Evolutionary conservation across 2,797 vertebrate genomes (phyloP), one percentile per base, ranked within the genome.

Genomic region (Craterocephalus amniculus): DNA sequence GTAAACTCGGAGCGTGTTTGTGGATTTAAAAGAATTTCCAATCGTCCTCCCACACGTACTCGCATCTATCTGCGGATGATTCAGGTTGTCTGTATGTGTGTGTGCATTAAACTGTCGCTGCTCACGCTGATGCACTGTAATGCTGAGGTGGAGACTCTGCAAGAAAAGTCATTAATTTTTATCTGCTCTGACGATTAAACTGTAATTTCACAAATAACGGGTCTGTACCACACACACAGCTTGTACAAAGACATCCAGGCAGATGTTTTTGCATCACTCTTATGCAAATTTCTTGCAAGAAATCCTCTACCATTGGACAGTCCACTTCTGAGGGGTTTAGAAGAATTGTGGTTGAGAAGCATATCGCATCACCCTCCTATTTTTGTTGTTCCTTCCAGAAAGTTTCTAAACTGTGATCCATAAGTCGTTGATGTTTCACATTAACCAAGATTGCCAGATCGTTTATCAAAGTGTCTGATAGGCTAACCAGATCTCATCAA

Each of bases 81-180:
- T 84, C 45, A 51, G 55, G 58, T 48, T 70, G 61, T 58, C n/a
- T 69, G 31, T 69, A 32, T 67, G 20, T 63, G 31, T 66, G 24
- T 64, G 35, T 72, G 66, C 57, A 31, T 49, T 34, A n/a, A 54
- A 52, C 40, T 70, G 68, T 61, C 2, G 11, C 57, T 31, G 62
- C 69, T 79, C 52, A 43, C 71, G 64, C 58, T 45, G 13, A 67
- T 70, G 45, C 69, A 43, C 73, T 77, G 72, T 70, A 71, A 83
- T 62, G 67, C 63, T 61, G 77, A 78, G 67, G 71, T 86, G 83
- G 75, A 85, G 80, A 87, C 75, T 84, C 75, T 54, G 69, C 24
- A 63, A 73, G 72, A 83, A 90, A 92, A 90, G 87, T 93, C 81
- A 89, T 94, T 92, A 83, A 91, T 92, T 92, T 89, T 89, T 90